Evolutionary conservation across 2,797 vertebrate species (phyloP).

Genomic region (Serranus cabrilla): DNA sequence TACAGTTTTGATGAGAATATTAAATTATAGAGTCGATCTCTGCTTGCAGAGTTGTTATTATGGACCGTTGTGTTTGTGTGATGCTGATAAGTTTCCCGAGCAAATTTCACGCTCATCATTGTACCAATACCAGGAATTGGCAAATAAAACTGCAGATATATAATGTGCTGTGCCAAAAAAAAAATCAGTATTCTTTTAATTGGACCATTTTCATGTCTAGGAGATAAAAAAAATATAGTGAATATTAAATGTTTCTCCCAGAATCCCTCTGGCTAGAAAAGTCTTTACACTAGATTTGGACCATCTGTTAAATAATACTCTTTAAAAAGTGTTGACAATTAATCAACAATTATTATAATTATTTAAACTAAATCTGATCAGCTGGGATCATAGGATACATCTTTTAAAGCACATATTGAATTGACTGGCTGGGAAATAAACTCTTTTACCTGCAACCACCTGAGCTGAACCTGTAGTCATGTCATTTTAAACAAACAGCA

Average conservation of each 20-base stretch:
- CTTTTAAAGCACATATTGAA: neutral
- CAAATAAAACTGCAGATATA: slow-evolving; percentile 21
- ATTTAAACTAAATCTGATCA: slow-evolving; percentile 1
- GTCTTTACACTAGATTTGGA: slow-evolving; percentile 5
- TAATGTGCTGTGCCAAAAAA: slow-evolving; percentile 17
- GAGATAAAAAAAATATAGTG: neutral
- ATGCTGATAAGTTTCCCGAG: slow-evolving; percentile 31
- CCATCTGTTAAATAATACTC: slow-evolving; percentile 17
- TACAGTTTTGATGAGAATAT: slow-evolving; percentile 34
- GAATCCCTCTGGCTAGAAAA: slow-evolving; percentile 14
- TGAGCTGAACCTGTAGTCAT: neutral
- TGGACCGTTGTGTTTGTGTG: slow-evolving; percentile 34
- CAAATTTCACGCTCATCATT: neutral
- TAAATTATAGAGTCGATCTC: slow-evolving; percentile 27
- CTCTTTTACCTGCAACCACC: neutral
- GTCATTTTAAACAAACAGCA: neutral
- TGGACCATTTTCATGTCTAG: slow-evolving; percentile 18
- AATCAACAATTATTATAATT: neutral
- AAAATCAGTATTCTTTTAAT: slow-evolving; percentile 11
- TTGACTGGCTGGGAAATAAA: neutral
- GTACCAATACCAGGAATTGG: slow-evolving; percentile 28
- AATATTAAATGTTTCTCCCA: slow-evolving; percentile 18
- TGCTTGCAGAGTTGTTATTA: slow-evolving; percentile 18
- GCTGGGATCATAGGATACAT: neutral
- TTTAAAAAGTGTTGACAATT: neutral